Conservation (phyloP, 2,113 vertebrate genomes). For the Deroptyus accipitrinus region DNA sequence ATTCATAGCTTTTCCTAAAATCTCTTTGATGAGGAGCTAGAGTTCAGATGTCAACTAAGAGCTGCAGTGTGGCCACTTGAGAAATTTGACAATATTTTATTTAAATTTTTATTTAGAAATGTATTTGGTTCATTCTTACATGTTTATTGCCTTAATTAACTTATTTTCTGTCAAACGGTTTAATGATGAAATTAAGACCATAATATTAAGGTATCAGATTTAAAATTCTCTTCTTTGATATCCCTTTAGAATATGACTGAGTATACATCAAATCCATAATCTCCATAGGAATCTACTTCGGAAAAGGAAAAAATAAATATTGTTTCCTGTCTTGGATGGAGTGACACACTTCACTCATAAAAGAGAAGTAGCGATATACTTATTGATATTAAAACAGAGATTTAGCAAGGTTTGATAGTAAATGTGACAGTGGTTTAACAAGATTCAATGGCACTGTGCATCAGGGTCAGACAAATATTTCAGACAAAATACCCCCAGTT, state of each 20-base stretch:
- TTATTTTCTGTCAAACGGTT: neutral
- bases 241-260: neutral
- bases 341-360: neutral
- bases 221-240: neutral
- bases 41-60: neutral
- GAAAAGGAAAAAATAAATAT: neutral
- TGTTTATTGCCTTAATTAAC: neutral
- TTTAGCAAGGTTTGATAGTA: neutral
- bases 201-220: neutral
- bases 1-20: neutral
- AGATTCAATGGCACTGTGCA: neutral
- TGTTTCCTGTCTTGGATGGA: neutral
- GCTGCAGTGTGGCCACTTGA: neutral
- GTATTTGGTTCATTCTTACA: neutral
- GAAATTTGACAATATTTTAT: neutral
- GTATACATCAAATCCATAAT: neutral
- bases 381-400: neutral
- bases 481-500: neutral
- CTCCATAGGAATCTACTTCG: neutral
- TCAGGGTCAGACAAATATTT: neutral
- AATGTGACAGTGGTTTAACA: neutral
- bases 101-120: neutral
- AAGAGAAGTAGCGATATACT: neutral
- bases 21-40: neutral
- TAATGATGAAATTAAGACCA: neutral